Evolutionary conservation across 2,113 vertebrate genomes (phyloP).

Genomic region (Spea multiplicata): DNA sequence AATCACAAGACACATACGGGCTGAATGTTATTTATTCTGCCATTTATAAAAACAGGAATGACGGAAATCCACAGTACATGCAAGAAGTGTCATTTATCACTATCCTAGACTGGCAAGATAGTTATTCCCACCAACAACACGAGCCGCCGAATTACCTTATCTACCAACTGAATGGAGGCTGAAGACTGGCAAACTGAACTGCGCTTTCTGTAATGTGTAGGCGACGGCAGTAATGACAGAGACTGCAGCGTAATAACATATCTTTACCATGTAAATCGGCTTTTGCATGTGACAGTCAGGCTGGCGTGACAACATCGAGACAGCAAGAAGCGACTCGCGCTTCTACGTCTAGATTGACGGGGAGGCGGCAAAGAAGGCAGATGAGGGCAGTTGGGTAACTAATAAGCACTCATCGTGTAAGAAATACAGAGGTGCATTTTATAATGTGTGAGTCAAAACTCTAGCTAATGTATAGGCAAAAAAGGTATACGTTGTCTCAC

Average conservation of each 20-base stretch:
- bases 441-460: no score
- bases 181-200: slow-evolving; percentile 5
- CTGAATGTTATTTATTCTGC: slow-evolving; percentile 43
- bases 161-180: neutral
- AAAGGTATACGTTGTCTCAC: no score
- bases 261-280: neutral
- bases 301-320: no score
- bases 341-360: no score
- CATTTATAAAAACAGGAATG: slow-evolving; percentile 44
- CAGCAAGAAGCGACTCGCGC: no score
- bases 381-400: no score
- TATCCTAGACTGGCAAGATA: slow-evolving; percentile 30
- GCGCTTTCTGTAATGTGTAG: slow-evolving; percentile 5
- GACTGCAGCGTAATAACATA: no score
- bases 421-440: no score
- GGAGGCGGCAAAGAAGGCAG: no score
- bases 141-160: slow-evolving; percentile 19
- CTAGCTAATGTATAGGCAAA: no score
- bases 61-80: slow-evolving; percentile 27
- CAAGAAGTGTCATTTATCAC: slow-evolving; percentile 45
- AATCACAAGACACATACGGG: slow-evolving; percentile 23
- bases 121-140: slow-evolving; percentile 30
- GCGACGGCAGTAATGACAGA: neutral
- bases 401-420: no score
- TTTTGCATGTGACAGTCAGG: no score